Conservation (phyloP, 53 echinoderm and acorn worm species). For the Astropecten irregularis region DNA sequence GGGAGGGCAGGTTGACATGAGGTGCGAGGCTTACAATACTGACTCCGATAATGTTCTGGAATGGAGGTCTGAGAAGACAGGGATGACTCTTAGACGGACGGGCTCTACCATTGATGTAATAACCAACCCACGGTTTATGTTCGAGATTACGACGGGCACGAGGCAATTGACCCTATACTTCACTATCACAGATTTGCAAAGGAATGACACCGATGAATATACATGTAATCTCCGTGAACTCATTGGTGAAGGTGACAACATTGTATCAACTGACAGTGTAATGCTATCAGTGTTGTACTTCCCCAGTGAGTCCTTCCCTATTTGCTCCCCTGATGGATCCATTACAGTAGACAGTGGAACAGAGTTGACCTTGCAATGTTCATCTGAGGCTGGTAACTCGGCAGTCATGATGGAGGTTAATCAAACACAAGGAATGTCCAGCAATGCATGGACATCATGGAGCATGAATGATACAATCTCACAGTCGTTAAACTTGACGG, state of each 20-base stretch:
- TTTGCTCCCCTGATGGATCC: slow-evolving; percentile 20
- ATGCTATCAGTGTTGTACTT: background rate
- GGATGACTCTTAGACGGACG: background rate
- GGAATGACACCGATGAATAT: slow-evolving; percentile 8
- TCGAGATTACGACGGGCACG: background rate
- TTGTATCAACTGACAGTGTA: background rate
- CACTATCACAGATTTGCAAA: slow-evolving; percentile 17
- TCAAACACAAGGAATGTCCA: background rate
- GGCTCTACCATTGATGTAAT: background rate
- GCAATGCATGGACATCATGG: background rate
- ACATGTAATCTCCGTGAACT: background rate
- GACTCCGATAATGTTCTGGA: background rate
- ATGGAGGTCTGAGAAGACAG: background rate
- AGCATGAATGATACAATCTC: background rate
- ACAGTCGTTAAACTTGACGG: background rate
- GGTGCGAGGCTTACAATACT: slow-evolving; percentile 12
- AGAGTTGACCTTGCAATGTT: background rate
- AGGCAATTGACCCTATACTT: background rate
- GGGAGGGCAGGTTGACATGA: slow-evolving; percentile 22
- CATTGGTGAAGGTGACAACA: background rate
- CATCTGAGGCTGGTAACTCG: background rate
- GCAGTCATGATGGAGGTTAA: background rate
- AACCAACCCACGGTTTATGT: background rate
- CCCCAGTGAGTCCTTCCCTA: background rate
- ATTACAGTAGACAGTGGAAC: slow-evolving; percentile 1